Evolutionary conservation across 2,797 vertebrate species (phyloP).

Genomic region (Acipenser ruthenus): DNA sequence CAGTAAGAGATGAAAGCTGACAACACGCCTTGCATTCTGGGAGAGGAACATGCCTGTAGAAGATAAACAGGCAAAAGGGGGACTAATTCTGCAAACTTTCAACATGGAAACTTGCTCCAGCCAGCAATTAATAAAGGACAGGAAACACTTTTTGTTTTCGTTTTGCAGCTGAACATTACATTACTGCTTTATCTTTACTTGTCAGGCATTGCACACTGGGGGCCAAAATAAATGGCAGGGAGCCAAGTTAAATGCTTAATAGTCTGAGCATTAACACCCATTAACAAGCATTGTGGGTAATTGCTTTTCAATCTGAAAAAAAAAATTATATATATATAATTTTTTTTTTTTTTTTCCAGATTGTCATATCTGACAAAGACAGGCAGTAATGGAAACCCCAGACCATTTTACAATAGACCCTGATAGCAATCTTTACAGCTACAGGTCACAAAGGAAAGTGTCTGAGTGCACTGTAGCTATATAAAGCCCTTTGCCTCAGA

Average conservation of each 20-base stretch:
- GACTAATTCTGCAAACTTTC: conserved; percentile 34
- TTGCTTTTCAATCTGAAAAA: conserved; percentile 67
- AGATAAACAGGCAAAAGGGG: conserved; percentile 23
- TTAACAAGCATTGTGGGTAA: conserved; percentile 59
- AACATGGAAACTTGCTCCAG: conserved; percentile 48
- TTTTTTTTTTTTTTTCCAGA: no score
- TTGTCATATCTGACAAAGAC: conserved; percentile 43
- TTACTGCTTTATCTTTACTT: conserved; percentile 75
- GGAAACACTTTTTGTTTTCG: conserved; percentile 76
- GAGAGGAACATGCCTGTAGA: conserved; percentile 12
- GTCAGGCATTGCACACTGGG: conserved; percentile 66
- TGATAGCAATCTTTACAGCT: conserved; percentile 53
- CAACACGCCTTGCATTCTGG: conserved; percentile 14
- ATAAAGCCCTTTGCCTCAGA: conserved; percentile 54
- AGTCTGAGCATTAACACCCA: conserved; percentile 49
- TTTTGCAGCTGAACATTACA: conserved; percentile 67
- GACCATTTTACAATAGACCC: conserved; percentile 50
- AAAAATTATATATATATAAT: conserved; percentile 32
- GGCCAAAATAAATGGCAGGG: conserved; percentile 45
- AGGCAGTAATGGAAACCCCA: conserved; percentile 50
- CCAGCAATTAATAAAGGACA: conserved; percentile 64
- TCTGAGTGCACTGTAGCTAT: conserved; percentile 56
- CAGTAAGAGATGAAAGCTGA: conserved; percentile 14
- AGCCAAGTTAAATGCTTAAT: conserved; percentile 43
- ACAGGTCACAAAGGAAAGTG: conserved; percentile 62